A percentile compares a stretch with the other conserved stretches of the same genome.
These are phyloP conservation scores for Heliconius ismenius DNA, from an alignment of 2,888 invertebrate species.

Conservation along the genomic window DNA sequence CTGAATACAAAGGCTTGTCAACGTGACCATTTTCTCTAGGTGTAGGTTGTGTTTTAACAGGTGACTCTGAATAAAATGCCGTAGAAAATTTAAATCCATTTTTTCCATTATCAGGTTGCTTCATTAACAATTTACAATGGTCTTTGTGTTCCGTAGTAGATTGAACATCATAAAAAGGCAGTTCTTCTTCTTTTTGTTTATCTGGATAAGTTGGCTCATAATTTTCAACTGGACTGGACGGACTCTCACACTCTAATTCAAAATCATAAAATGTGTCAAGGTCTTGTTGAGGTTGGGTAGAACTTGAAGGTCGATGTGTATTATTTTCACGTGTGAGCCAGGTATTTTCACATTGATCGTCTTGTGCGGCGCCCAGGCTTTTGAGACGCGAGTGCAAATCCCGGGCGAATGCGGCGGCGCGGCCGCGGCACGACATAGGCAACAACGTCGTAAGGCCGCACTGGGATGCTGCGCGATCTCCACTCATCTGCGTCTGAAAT, in stretches of 20 bases:
- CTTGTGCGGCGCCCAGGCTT: conserved; percentile 84
- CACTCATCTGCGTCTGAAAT: conserved; percentile 81
- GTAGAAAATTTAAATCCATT: conserved; percentile 77
- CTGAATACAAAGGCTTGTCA: conserved; percentile 70
- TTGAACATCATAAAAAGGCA: conserved; percentile 79
- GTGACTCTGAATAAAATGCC: conserved; percentile 71
- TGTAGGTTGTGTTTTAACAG: conserved; percentile 71
- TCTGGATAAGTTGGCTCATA: conserved; percentile 78
- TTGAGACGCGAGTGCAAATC: conserved; percentile 88
- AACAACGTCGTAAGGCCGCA: conserved; percentile 86
- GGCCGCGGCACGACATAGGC: conserved; percentile 90
- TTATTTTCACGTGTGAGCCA: conserved; percentile 66
- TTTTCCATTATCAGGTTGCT: conserved; percentile 75
- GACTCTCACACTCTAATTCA: conserved; percentile 84
- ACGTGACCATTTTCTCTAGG: conserved; percentile 72
- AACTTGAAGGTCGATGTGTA: conserved; percentile 54
- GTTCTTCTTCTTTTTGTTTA: conserved; percentile 79
- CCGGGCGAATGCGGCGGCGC: conserved; percentile 90
- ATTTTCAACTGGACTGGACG: conserved; percentile 86
- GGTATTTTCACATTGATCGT: conserved; percentile 70
- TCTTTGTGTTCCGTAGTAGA: conserved; percentile 71
- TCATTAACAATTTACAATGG: conserved; percentile 60
- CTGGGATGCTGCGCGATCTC: conserved; percentile 80
- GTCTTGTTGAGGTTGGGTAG: conserved; percentile 59
- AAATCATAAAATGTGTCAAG: conserved; percentile 85